These are phyloP conservation scores for Anolis carolinensis DNA, from an alignment of 2,113 vertebrate genomes.

Conservation along the genomic window DNA sequence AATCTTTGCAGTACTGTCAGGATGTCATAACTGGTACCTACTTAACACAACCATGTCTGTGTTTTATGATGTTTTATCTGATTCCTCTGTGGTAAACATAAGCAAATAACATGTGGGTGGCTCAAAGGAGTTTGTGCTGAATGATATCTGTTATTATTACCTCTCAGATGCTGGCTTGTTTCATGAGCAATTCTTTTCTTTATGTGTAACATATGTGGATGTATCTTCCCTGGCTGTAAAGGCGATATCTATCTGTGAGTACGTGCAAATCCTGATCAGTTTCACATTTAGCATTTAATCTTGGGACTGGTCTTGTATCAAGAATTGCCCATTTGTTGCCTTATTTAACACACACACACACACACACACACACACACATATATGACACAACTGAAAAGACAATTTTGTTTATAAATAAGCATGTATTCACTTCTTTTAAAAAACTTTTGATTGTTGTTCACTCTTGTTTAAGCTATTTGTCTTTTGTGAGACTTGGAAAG, in stretches of 20 bases:
- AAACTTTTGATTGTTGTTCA: neutral
- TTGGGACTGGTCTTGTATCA: slow-evolving; percentile 4
- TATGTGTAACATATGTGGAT: neutral
- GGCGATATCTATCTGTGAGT: slow-evolving; percentile 1
- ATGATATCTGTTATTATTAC: neutral
- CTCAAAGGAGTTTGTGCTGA: neutral
- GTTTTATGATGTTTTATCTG: neutral
- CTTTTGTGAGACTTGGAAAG: neutral
- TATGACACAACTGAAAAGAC: slow-evolving; percentile 18
- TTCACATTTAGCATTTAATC: slow-evolving; percentile 17
- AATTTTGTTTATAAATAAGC: slow-evolving; percentile 30
- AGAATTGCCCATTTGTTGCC: neutral
- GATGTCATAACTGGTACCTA: slow-evolving; percentile 10
- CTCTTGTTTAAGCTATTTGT: neutral
- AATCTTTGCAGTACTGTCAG: neutral
- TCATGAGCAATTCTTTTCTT: slow-evolving; percentile 11
- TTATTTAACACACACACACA: too few relatives aligned
- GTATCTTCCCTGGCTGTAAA: neutral
- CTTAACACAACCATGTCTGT: neutral
- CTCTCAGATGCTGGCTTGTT: neutral
- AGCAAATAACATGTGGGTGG: neutral
- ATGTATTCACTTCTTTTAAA: neutral
- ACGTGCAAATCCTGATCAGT: neutral
- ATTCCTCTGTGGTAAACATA: slow-evolving; percentile 19
- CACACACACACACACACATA: too few relatives aligned